A percentile compares a stretch with the other conserved stretches of the same genome.
These are phyloP conservation scores for Andrena bucephala DNA, from an alignment of 2,888 invertebrate species.

Conservation along the genomic window DNA sequence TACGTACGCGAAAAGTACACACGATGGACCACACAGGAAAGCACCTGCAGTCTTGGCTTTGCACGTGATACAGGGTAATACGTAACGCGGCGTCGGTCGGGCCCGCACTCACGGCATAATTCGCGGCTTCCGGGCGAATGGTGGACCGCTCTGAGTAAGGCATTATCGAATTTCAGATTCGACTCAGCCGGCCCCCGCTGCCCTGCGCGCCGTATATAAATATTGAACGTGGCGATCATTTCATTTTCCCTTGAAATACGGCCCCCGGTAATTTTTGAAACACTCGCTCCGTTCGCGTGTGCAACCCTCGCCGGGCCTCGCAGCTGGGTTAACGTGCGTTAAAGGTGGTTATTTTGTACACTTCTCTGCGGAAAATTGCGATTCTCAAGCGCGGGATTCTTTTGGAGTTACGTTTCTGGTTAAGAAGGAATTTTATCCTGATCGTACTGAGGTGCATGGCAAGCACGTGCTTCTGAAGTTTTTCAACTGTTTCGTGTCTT, in stretches of 20 bases:
- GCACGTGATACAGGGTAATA: conserved; percentile 74
- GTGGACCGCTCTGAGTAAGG: conserved; percentile 80
- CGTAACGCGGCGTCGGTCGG: conserved; percentile 62
- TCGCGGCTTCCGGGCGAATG: conserved; percentile 82
- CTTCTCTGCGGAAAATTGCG: neutral
- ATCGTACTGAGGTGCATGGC: neutral
- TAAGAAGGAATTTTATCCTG: neutral
- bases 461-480: no score
- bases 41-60: conserved; percentile 69
- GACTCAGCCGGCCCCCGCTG: conserved; percentile 77
- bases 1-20: conserved; percentile 56
- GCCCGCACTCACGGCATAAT: conserved; percentile 75
- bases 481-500: no score
- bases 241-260: conserved; percentile 73
- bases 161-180: conserved; percentile 84
- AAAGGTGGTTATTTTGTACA: neutral
- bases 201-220: conserved; percentile 74
- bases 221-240: conserved; percentile 79
- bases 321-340: neutral
- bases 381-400: neutral
- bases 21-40: conserved; percentile 72
- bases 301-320: conserved; percentile 1
- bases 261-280: conserved; percentile 48
- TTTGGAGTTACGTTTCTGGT: neutral
- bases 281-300: conserved; percentile 40